These are phyloP conservation scores for Melipona bicolor DNA, from an alignment of 2,888 invertebrate species.

Conservation along the genomic window DNA sequence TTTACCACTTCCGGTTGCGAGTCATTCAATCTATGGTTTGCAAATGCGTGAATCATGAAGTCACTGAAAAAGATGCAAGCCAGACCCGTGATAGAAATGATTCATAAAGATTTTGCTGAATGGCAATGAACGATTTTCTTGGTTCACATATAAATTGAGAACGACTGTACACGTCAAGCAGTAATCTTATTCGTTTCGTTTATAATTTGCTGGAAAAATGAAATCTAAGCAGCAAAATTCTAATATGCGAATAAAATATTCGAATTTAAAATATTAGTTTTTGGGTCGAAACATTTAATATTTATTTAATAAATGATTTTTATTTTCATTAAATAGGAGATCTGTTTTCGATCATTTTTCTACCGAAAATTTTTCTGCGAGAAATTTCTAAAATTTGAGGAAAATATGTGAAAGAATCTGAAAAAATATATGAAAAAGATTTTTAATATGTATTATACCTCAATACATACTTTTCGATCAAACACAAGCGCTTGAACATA, in stretches of 20 bases:
- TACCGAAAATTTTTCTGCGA: neutral
- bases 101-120: conserved; percentile 41
- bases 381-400: neutral
- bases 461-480: too few species aligned
- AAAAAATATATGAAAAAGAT: too few species aligned
- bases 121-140: neutral
- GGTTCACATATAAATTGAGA: neutral
- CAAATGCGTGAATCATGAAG: conserved; percentile 61
- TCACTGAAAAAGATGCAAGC: conserved; percentile 44
- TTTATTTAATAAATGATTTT: too few species aligned
- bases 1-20: conserved; percentile 62
- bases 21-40: conserved; percentile 40
- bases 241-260: neutral
- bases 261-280: neutral
- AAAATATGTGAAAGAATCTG: neutral
- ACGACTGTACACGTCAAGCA: neutral
- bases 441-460: too few species aligned
- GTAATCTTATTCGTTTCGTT: neutral
- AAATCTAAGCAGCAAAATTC: neutral
- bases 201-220: neutral
- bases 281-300: too few species aligned
- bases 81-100: conserved; percentile 35
- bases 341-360: neutral
- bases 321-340: neutral
- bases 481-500: too few species aligned